Percentiles rank a stretch among this genome's conserved stretches.
Evolutionary conservation across 2,113 vertebrate genomes (phyloP).

Genomic region (Malurus elegans): DNA sequence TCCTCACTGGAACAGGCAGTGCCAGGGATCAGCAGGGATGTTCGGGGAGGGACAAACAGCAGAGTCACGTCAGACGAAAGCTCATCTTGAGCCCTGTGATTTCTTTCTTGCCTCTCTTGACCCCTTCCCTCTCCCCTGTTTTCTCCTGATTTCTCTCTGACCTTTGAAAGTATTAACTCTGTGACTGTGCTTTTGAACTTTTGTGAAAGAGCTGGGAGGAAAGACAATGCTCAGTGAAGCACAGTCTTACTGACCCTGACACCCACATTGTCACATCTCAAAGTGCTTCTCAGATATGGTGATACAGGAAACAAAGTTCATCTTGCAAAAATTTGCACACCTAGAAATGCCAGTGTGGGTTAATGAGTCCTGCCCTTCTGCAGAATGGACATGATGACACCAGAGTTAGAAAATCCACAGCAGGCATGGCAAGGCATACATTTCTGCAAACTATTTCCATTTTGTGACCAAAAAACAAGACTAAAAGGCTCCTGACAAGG

Average conservation of each 20-base stretch:
- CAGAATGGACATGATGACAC: neutral
- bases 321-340: neutral
- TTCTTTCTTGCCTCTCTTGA: neutral
- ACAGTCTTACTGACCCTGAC: neutral
- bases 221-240: neutral
- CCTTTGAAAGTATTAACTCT: neutral
- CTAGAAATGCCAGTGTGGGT: neutral
- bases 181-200: neutral
- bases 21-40: neutral
- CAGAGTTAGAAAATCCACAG: neutral
- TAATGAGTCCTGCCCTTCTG: neutral
- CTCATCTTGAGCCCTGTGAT: neutral
- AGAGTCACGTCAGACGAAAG: neutral
- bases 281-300: neutral
- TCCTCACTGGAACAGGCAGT: neutral
- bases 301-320: neutral
- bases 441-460: neutral
- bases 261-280: neutral
- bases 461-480: too few species aligned
- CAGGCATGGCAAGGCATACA: accelerated
- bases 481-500: neutral
- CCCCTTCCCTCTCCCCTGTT: neutral
- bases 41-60: neutral
- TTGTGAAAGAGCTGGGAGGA: neutral
- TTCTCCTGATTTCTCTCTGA: neutral